These are phyloP conservation scores for Hippocampus abdominalis DNA, from an alignment of 2,113 vertebrate species.

Conservation along the genomic window DNA sequence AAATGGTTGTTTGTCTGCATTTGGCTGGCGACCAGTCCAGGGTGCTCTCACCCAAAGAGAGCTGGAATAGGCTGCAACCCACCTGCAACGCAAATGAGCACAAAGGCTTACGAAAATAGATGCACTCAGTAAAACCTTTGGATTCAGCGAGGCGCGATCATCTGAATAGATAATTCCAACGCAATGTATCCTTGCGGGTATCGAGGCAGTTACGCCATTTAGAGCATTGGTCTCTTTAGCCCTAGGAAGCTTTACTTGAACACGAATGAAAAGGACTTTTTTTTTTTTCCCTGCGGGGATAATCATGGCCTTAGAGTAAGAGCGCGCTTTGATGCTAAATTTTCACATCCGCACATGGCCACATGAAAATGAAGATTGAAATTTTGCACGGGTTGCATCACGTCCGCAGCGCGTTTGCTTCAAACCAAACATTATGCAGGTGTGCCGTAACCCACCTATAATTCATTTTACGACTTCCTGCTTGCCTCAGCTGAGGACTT, in stretches of 20 bases:
- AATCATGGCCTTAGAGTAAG: no score
- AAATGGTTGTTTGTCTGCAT: not conserved
- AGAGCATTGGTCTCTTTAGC: not conserved
- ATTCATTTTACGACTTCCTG: not conserved
- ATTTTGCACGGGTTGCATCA: not conserved
- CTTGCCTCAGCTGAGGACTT: not conserved
- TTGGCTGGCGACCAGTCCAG: not conserved
- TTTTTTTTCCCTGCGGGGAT: not conserved
- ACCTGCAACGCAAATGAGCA: not conserved
- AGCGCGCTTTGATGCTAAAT: no score
- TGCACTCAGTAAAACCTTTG: not conserved
- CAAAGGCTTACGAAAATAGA: not conserved
- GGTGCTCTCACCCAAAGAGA: not conserved
- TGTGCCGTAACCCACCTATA: not conserved
- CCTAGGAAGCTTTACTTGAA: not conserved
- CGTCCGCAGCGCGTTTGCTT: not conserved
- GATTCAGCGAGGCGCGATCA: not conserved
- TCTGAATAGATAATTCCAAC: not conserved
- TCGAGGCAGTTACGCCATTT: not conserved
- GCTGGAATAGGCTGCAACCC: not conserved
- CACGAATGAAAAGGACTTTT: not conserved
- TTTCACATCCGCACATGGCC: no score
- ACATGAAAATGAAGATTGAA: not conserved
- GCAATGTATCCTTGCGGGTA: not conserved
- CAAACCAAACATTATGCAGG: conserved; percentile 16